These are phyloP conservation scores for Anolis apletophallus DNA, from an alignment of 2,797 vertebrate genomes.

Conservation along the genomic window DNA sequence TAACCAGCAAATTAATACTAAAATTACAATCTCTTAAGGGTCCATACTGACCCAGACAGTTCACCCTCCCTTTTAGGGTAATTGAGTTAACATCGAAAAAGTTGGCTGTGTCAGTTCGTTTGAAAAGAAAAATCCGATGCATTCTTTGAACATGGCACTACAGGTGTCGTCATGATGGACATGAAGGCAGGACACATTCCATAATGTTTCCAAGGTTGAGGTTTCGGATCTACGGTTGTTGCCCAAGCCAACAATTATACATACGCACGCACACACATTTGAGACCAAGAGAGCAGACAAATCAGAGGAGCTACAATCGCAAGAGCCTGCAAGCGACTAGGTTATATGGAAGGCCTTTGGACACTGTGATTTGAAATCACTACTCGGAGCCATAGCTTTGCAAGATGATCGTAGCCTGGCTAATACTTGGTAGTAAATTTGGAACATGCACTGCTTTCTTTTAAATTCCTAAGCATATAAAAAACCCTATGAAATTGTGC, in stretches of 20 bases:
- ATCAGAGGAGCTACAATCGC: conserved; percentile 28
- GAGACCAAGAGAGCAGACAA: conserved; percentile 26
- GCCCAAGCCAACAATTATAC: conserved; percentile 51
- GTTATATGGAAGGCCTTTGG: neutral
- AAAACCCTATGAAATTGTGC: conserved; percentile 51
- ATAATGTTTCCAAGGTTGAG: conserved; percentile 41
- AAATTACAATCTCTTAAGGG: conserved; percentile 51
- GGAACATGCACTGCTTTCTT: conserved; percentile 34
- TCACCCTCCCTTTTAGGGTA: conserved; percentile 24
- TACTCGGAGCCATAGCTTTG: conserved; percentile 46
- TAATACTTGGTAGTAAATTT: conserved; percentile 47
- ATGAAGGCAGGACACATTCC: conserved; percentile 19
- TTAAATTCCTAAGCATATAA: conserved; percentile 33
- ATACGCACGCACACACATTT: neutral
- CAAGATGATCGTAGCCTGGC: conserved; percentile 26
- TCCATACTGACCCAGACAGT: conserved; percentile 18
- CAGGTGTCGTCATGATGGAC: conserved; percentile 43
- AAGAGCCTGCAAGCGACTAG: conserved; percentile 39
- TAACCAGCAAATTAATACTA: conserved; percentile 50
- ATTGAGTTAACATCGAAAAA: conserved; percentile 24
- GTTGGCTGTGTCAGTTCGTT: neutral
- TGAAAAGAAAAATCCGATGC: conserved; percentile 28
- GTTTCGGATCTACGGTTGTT: conserved; percentile 43
- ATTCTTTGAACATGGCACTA: conserved; percentile 53
- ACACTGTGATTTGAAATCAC: conserved; percentile 39